Evolutionary conservation across 1,140 invertebrate genomes (phyloP).

Genomic region (Drosophila erecta): DNA sequence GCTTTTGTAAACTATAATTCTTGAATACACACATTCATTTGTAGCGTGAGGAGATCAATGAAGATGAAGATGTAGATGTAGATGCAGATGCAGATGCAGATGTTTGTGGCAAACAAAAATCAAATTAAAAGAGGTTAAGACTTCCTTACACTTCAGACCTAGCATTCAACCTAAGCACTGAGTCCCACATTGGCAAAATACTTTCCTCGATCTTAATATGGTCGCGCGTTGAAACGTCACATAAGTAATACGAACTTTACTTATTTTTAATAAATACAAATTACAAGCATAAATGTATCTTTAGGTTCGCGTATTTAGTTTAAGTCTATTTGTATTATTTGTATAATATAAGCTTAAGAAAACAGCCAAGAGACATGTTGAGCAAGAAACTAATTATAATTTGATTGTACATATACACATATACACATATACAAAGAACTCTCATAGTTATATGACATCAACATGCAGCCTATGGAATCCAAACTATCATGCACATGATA

Average conservation of each 20-base stretch:
- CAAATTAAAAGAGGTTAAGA: conserved; percentile 46
- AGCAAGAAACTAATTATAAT: conserved; percentile 44
- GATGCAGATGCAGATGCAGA: background rate
- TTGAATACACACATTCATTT: conserved; percentile 37
- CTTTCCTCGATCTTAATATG: conserved; percentile 19
- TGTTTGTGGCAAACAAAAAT: conserved; percentile 17
- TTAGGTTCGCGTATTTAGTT: conserved; percentile 59
- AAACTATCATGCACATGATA: conserved; percentile 45
- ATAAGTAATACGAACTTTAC: conserved; percentile 58
- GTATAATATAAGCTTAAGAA: conserved; percentile 66
- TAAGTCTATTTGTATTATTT: conserved; percentile 81
- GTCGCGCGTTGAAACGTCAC: conserved; percentile 35
- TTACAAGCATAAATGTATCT: conserved; percentile 60
- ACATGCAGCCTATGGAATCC: conserved; percentile 52
- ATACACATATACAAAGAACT: conserved; percentile 53
- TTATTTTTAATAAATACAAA: conserved; percentile 58
- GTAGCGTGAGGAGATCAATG: conserved; percentile 16
- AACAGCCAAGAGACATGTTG: conserved; percentile 37
- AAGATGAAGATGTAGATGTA: background rate
- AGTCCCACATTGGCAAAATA: conserved; percentile 24
- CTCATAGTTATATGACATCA: conserved; percentile 48
- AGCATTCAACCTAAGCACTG: conserved; percentile 31
- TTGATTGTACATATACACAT: conserved; percentile 65
- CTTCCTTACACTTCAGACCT: conserved; percentile 37
- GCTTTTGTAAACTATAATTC: conserved; percentile 68